Base-by-base conservation (phyloP, 2,888 invertebrate genomes). In the Parochlus steinenii region DNA sequence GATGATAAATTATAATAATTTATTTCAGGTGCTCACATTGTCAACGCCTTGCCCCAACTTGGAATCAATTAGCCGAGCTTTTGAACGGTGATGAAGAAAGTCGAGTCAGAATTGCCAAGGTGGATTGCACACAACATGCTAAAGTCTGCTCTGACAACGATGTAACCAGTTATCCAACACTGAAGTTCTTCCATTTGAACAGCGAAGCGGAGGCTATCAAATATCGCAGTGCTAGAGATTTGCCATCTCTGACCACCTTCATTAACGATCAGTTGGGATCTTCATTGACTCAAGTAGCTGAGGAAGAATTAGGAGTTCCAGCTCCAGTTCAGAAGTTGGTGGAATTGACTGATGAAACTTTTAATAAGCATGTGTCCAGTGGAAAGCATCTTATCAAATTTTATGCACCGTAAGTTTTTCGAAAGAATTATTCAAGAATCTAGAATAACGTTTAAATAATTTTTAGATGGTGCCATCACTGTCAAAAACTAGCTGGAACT, bases 341-440 rank as follows among this genome's bases (percentile, higher is more conserved):
- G 11, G 78, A 81, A 48, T 62, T 87, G 16, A 78, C 70, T 23
- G 82, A 82, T 45, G 70, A 77, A 12, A 79, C 69, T 41, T 82
- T 85, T 49, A 71, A 75, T 42, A 70, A 74, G 46, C 73, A 74
- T 51, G 62, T 83, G 0, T 65, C 70, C 2, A 63, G 54, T 29
- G 87, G 89, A 30, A 73, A 76, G 47, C 80, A 85, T 55, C 90
- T 92, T 52, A 65, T 92, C 4, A 86, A 89, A 62, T 90, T 90
- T 56, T 92, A 79, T 60, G 83, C 83, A 1, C 87, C 90, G 90
- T 55, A 69, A 25, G 15, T 24, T 20, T 5, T 19, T 7, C 14
- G 10, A 14, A 10, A 18, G 15, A 19, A 12, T 17, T 30, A 30
- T 11, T 19, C 20, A 14, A 28, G 10, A 18, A 11, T 18, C 12